A percentile compares a stretch with the other conserved stretches of the same genome.
Evolutionary conservation across 2,797 vertebrate species (phyloP).

Genomic region (Mormyrus hasselquistii): DNA sequence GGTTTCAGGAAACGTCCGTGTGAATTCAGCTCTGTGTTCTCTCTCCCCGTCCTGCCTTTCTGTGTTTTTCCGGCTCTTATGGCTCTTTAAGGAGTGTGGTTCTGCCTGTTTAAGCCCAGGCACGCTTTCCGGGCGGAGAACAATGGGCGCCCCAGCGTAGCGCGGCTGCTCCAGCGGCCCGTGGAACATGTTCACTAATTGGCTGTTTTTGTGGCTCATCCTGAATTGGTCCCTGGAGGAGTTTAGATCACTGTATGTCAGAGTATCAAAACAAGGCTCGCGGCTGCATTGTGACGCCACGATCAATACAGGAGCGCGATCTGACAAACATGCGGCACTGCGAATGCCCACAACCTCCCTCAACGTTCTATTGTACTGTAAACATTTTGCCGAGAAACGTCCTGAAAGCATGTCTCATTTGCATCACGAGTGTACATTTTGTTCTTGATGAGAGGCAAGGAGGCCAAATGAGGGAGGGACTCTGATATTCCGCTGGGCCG

Average conservation of each 20-base stretch:
- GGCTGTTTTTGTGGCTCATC: slow-evolving; percentile 58
- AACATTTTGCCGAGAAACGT: neutral
- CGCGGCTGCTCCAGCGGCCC: slow-evolving; percentile 39
- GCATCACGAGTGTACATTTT: neutral
- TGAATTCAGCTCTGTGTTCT: slow-evolving; percentile 52
- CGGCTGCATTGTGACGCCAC: neutral
- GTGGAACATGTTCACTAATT: slow-evolving; percentile 60
- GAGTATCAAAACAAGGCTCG: slow-evolving; percentile 56
- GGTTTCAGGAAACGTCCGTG: slow-evolving; percentile 64
- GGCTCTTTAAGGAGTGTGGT: neutral
- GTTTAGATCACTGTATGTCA: slow-evolving; percentile 60
- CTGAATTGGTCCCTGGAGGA: slow-evolving; percentile 65
- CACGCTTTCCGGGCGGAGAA: slow-evolving; percentile 50
- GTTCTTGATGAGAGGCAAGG: neutral
- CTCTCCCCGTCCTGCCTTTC: slow-evolving; percentile 61
- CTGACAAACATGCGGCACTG: neutral
- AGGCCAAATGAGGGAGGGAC: neutral
- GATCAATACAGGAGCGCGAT: slow-evolving; percentile 48
- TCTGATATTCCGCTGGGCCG: neutral
- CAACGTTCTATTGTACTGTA: neutral
- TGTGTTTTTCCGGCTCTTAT: slow-evolving; percentile 34
- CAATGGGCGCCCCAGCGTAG: slow-evolving; percentile 56
- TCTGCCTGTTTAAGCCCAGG: slow-evolving; percentile 22
- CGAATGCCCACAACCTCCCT: neutral
- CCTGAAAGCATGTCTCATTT: neutral